Conservation (phyloP, 2,888 invertebrate species). For the Geotrupes spiniger region DNA sequence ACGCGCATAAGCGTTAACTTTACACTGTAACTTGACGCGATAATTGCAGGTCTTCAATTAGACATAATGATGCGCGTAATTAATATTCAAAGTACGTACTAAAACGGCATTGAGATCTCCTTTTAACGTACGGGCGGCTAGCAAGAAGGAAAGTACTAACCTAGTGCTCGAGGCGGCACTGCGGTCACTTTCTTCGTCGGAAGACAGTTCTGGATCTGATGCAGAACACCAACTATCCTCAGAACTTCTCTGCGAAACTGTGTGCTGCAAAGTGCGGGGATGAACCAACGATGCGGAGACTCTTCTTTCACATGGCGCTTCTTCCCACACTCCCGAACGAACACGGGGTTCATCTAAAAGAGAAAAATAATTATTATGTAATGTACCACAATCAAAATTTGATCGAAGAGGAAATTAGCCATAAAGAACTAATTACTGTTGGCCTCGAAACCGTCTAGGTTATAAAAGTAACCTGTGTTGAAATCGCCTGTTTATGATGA, state of each 20-base stretch:
- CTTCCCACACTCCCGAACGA: conserved; percentile 77
- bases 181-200: conserved; percentile 63
- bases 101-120: conserved; percentile 14
- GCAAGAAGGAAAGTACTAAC: conserved; percentile 36
- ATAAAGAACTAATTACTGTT: too few relatives aligned
- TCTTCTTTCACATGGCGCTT: conserved; percentile 55
- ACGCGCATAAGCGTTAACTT: conserved; percentile 1
- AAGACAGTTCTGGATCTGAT: conserved; percentile 62
- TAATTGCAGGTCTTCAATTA: neutral
- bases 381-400: conserved; percentile 4
- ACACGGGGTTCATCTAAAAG: conserved; percentile 75
- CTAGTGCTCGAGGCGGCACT: conserved; percentile 53
- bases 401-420: neutral
- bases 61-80: conserved; percentile 5
- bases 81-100: conserved; percentile 14
- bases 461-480: too few relatives aligned
- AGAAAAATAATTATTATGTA: too few relatives aligned
- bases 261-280: conserved; percentile 50
- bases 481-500: too few relatives aligned
- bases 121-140: neutral
- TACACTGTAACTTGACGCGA: conserved; percentile 1
- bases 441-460: too few relatives aligned
- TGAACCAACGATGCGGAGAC: conserved; percentile 53
- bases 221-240: conserved; percentile 67
- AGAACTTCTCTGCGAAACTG: conserved; percentile 51